Evolutionary conservation across 2,888 invertebrate species (phyloP).

Genomic region (Chrysopilus asiliformis): DNA sequence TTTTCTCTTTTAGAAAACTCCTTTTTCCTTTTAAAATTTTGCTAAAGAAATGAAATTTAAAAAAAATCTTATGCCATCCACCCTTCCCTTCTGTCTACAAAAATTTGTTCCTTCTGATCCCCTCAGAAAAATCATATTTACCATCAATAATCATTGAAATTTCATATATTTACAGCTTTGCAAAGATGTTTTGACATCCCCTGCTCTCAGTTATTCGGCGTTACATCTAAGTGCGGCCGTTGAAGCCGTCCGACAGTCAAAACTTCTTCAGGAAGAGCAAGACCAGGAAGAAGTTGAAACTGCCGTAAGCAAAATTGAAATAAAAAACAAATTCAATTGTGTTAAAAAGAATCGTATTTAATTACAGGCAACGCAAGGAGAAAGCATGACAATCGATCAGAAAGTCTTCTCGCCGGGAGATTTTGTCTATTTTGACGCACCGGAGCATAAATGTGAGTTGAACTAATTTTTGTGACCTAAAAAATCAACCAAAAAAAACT

Average conservation of each 20-base stretch:
- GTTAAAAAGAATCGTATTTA: not conserved
- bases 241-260: slow-evolving; percentile 61
- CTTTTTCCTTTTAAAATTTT: too few species aligned
- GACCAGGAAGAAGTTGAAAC: slow-evolving; percentile 57
- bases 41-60: too few species aligned
- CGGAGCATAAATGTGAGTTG: slow-evolving; percentile 36
- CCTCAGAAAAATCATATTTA: too few species aligned
- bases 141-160: not conserved
- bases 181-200: slow-evolving; percentile 66
- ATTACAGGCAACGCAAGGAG: slow-evolving; percentile 33
- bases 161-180: slow-evolving; percentile 42
- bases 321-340: not conserved
- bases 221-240: slow-evolving; percentile 62
- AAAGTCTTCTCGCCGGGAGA: slow-evolving; percentile 71
- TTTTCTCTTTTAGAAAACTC: too few species aligned
- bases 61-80: too few species aligned
- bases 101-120: slow-evolving; percentile 1
- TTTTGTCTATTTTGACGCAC: slow-evolving; percentile 72
- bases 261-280: slow-evolving; percentile 59
- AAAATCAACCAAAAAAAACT: slow-evolving; percentile 1
- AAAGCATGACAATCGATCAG: slow-evolving; percentile 60
- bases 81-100: not conserved
- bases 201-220: slow-evolving; percentile 70
- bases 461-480: not conserved
- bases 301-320: slow-evolving; percentile 24